These are phyloP conservation scores for Oostethus manadensis DNA, from an alignment of 2,113 vertebrate genomes.

Conservation along the genomic window DNA sequence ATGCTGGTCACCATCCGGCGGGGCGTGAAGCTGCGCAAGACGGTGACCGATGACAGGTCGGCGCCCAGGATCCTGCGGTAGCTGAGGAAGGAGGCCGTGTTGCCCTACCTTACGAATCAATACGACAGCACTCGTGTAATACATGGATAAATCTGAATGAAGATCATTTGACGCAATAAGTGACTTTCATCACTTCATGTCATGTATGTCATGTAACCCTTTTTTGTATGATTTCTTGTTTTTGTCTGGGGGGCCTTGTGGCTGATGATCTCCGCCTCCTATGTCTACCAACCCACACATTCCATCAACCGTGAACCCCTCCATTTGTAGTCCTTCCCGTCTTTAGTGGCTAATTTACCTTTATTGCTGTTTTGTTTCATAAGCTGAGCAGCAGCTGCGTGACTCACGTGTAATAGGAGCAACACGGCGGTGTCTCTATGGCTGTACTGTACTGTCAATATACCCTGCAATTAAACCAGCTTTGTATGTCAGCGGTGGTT, in stretches of 20 bases:
- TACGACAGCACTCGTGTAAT: conserved; percentile 31
- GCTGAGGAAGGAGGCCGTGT: conserved; percentile 18
- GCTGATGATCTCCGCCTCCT: conserved; percentile 35
- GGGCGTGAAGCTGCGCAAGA: conserved; percentile 88
- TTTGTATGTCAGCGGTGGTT: conserved; percentile 46
- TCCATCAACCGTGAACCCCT: conserved; percentile 50
- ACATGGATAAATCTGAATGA: conserved; percentile 37
- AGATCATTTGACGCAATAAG: conserved; percentile 38
- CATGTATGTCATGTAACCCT: conserved; percentile 47
- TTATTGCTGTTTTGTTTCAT: conserved; percentile 55
- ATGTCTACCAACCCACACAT: conserved; percentile 22
- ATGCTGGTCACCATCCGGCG: conserved; percentile 93
- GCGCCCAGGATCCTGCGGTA: conserved; percentile 88
- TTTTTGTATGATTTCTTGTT: conserved; percentile 27
- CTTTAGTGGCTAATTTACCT: conserved; percentile 50
- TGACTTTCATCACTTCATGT: conserved; percentile 37
- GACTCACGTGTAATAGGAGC: conserved; percentile 62
- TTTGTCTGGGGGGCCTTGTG: conserved; percentile 37
- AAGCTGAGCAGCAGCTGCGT: conserved; percentile 58
- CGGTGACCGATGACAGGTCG: conserved; percentile 89
- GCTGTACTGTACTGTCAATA: conserved; percentile 65
- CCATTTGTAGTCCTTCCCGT: conserved; percentile 50
- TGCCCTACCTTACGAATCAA: conserved; percentile 34
- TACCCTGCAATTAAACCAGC: conserved; percentile 68
- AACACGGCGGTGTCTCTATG: conserved; percentile 65